These are phyloP conservation scores for Liodrosophila aerea DNA, from an alignment of 2,888 invertebrate species.

Conservation along the genomic window DNA sequence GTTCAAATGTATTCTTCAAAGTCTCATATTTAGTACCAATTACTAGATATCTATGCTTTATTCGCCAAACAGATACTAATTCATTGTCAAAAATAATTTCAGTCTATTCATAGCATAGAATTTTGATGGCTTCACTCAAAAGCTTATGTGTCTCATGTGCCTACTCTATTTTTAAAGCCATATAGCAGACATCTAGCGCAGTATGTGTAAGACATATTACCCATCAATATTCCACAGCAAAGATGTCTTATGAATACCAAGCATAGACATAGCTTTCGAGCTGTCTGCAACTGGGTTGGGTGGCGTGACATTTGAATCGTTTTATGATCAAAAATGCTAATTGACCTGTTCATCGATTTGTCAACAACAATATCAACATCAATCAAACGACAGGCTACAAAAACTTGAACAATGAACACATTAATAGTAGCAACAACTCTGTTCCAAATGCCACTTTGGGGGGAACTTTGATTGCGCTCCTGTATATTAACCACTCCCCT, in stretches of 20 bases:
- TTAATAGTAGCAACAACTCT: constrained; percentile 35
- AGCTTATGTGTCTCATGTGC: too few relatives aligned
- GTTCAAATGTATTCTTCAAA: too few relatives aligned
- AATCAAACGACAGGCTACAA: constrained; percentile 42
- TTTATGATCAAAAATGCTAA: constrained; percentile 71
- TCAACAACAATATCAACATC: constrained; percentile 59
- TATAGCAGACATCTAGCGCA: neutral
- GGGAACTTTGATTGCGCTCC: constrained; percentile 37
- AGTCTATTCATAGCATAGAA: too few relatives aligned
- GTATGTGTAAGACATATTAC: too few relatives aligned
- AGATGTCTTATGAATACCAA: too few relatives aligned
- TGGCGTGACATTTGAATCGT: constrained; percentile 42
- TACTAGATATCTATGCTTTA: too few relatives aligned
- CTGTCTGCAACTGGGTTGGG: constrained; percentile 29
- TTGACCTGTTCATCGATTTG: constrained; percentile 78
- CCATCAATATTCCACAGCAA: neutral
- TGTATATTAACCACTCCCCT: constrained; percentile 37
- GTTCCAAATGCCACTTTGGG: constrained; percentile 22
- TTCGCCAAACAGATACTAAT: too few relatives aligned
- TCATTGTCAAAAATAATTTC: too few relatives aligned
- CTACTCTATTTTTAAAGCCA: too few relatives aligned
- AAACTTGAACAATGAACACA: constrained; percentile 61
- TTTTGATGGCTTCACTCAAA: too few relatives aligned
- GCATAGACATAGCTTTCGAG: neutral
- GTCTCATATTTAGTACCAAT: too few relatives aligned